These are phyloP conservation scores for Stenchaetothrips biformis DNA, from an alignment of 2,888 invertebrate species.

Conservation along the genomic window DNA sequence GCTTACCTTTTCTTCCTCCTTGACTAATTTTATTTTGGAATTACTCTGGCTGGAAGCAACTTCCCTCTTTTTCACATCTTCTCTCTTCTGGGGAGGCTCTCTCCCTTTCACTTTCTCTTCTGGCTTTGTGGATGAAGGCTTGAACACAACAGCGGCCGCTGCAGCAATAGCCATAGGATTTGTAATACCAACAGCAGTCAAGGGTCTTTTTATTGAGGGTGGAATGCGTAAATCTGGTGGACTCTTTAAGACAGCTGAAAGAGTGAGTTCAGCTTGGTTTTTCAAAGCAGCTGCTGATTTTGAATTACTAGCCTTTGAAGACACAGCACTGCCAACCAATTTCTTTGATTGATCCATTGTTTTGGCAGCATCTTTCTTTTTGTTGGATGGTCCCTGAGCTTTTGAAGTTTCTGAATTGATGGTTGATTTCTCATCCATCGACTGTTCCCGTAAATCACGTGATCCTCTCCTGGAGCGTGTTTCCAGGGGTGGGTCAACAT, in stretches of 20 bases:
- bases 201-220: background rate
- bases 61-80: slow-evolving; percentile 23
- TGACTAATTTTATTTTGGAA: background rate
- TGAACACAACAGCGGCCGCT: background rate
- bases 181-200: background rate
- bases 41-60: background rate
- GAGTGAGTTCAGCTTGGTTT: background rate
- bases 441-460: background rate
- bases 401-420: background rate
- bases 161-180: slow-evolving; percentile 11
- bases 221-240: slow-evolving; percentile 2
- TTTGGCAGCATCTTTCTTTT: background rate
- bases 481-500: background rate
- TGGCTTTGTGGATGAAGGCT: background rate
- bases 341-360: background rate
- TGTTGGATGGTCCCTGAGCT: background rate
- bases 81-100: slow-evolving; percentile 19
- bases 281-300: background rate
- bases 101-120: background rate
- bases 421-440: background rate
- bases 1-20: background rate
- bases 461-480: background rate
- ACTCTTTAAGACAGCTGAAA: background rate
- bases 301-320: background rate
- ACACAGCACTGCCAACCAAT: background rate